Evolutionary conservation across 1,140 invertebrate genomes (phyloP).

Genomic region (Portunus trituberculatus): DNA sequence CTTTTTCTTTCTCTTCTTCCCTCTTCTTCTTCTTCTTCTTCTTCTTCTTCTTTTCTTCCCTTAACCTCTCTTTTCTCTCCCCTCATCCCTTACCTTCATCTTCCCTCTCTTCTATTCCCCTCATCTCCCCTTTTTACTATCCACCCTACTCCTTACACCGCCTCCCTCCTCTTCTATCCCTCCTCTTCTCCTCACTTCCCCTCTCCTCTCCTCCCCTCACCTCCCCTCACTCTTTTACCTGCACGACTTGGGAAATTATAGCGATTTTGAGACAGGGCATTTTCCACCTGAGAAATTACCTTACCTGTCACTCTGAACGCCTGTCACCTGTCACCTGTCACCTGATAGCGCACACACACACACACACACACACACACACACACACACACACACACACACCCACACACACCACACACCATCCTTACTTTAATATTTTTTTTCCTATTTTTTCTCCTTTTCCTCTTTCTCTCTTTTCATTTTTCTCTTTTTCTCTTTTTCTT

Average conservation of each 20-base stretch:
- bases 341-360: neutral
- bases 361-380: neutral
- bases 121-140: neutral
- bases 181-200: neutral
- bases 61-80: neutral
- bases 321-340: too few relatives aligned
- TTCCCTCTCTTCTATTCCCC: neutral
- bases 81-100: neutral
- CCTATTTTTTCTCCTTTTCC: neutral
- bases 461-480: neutral
- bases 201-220: neutral
- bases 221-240: neutral
- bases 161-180: neutral
- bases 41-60: neutral
- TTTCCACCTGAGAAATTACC: neutral
- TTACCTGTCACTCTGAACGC: neutral
- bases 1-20: neutral
- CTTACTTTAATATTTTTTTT: neutral
- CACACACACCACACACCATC: neutral
- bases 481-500: neutral
- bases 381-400: neutral
- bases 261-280: neutral
- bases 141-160: neutral
- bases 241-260: neutral
- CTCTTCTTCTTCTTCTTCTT: neutral